Conservation (phyloP, 2,113 vertebrate species). For the Phyllostomus hastatus region DNA sequence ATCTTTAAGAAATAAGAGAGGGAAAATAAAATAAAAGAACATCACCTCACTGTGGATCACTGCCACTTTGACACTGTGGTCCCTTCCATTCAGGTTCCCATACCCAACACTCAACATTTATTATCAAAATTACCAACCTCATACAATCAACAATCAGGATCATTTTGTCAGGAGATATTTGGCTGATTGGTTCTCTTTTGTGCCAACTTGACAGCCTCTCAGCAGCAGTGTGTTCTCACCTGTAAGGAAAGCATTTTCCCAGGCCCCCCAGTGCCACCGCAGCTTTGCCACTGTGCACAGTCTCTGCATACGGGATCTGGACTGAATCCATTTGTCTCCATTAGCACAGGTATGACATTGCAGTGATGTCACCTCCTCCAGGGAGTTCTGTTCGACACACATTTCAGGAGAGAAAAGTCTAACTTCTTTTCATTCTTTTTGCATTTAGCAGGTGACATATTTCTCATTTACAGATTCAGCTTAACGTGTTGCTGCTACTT, state of each 20-base stretch:
- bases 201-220: background rate
- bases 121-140: background rate
- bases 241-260: background rate
- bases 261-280: too few relatives aligned
- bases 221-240: background rate
- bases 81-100: background rate
- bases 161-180: background rate
- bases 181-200: background rate
- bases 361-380: background rate
- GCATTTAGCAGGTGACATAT: background rate
- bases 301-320: background rate
- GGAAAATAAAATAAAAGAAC: background rate
- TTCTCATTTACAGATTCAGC: background rate
- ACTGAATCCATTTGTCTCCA: background rate
- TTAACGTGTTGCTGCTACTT: background rate
- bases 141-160: background rate
- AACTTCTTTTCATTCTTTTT: background rate
- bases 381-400: background rate
- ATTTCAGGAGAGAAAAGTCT: background rate
- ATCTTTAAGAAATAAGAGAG: background rate
- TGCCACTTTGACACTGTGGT: background rate
- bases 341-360: background rate
- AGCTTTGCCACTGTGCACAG: background rate
- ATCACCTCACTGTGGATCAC: background rate
- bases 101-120: background rate